Conservation (phyloP, 2,888 invertebrate species). For the Helleia helle region DNA sequence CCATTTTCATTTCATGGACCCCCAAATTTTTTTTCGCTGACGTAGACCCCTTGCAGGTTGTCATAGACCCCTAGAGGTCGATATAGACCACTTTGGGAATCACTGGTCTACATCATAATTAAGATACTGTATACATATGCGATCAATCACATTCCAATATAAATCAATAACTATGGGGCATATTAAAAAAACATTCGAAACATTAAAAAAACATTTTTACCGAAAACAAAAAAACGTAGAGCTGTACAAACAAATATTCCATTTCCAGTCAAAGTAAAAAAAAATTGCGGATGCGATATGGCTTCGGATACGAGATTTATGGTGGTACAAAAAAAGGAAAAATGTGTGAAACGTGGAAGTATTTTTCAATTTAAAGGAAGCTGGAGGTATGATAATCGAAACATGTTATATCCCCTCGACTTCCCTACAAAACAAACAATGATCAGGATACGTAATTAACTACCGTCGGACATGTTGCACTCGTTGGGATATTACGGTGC, state of each 20-base stretch:
- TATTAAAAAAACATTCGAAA: too few relatives aligned
- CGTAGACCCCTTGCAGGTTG: too few relatives aligned
- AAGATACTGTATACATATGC: too few relatives aligned
- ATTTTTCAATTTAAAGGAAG: constrained; percentile 48
- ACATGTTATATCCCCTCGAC: constrained; percentile 41
- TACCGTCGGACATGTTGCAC: neutral
- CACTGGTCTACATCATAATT: too few relatives aligned
- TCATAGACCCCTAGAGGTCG: too few relatives aligned
- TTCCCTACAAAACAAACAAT: constrained; percentile 36
- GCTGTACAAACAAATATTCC: constrained; percentile 11
- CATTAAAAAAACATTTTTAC: constrained; percentile 8
- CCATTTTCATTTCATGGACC: too few relatives aligned
- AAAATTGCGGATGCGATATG: constrained; percentile 16
- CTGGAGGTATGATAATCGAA: constrained; percentile 45
- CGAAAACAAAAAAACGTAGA: constrained; percentile 9
- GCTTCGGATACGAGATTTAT: constrained; percentile 24
- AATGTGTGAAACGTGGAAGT: constrained; percentile 24
- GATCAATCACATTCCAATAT: too few relatives aligned
- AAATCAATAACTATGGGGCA: too few relatives aligned
- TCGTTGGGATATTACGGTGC: too few relatives aligned
- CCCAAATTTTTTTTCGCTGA: too few relatives aligned
- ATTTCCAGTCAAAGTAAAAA: constrained; percentile 6
- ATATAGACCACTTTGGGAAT: too few relatives aligned
- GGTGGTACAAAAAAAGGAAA: constrained; percentile 20
- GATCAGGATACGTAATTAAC: constrained; percentile 7